Percentiles rank a stretch among this genome's conserved stretches.
Evolutionary conservation across 2,113 vertebrate species (phyloP).

Genomic region (Pachycephala philippinensis): DNA sequence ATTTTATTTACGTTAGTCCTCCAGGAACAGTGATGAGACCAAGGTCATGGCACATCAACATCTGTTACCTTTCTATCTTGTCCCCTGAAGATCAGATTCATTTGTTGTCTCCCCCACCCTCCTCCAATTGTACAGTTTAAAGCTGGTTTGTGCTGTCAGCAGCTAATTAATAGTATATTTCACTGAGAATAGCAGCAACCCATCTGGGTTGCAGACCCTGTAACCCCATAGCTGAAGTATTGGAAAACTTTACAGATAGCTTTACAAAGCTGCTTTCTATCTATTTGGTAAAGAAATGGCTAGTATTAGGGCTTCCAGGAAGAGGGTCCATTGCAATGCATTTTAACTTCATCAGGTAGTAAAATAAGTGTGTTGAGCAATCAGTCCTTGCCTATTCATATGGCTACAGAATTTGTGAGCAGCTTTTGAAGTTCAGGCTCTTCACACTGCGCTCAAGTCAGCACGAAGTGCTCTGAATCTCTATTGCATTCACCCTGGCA

Average conservation of each 20-base stretch:
- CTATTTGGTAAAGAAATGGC: background rate
- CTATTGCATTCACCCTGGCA: background rate
- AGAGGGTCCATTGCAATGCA: background rate
- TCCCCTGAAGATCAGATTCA: background rate
- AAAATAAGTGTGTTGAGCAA: background rate
- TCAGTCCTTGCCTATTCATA: background rate
- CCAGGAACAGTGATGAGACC: background rate
- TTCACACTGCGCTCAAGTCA: background rate
- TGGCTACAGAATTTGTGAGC: background rate
- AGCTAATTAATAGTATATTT: conserved; percentile 27
- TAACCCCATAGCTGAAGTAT: background rate
- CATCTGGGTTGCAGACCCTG: background rate
- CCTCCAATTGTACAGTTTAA: background rate
- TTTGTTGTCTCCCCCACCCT: background rate
- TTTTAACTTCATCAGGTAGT: background rate
- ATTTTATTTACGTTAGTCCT: background rate
- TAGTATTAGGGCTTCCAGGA: background rate
- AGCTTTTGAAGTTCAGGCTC: background rate
- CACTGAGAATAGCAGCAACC: background rate
- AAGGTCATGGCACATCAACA: background rate
- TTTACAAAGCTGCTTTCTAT: background rate
- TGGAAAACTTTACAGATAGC: background rate
- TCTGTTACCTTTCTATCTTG: conserved; percentile 19
- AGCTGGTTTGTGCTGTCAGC: conserved; percentile 36
- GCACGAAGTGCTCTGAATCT: background rate